These are phyloP conservation scores for Plotosus lineatus DNA, from an alignment of 2,113 vertebrate genomes.

Conservation along the genomic window DNA sequence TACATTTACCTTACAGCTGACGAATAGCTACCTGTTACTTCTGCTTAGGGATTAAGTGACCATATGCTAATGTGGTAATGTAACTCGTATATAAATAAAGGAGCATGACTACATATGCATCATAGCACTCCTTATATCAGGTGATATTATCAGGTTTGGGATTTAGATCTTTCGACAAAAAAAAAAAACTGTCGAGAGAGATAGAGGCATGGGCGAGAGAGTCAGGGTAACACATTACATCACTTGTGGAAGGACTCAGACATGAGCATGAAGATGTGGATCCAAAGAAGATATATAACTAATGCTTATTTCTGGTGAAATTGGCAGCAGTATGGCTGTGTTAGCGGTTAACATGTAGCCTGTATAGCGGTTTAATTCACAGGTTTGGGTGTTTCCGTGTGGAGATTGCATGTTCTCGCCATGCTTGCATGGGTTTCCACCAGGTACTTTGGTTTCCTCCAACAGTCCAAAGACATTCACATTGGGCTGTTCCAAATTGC, in stretches of 20 bases:
- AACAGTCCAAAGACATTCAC: no score
- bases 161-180: not conserved
- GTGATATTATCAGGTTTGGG: not conserved
- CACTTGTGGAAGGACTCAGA: conserved; percentile 2
- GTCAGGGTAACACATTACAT: not conserved
- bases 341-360: no score
- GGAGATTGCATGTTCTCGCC: no score
- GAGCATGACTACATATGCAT: no score
- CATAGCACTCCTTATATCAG: not conserved
- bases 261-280: not conserved
- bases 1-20: not conserved
- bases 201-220: conserved; percentile 21
- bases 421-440: no score
- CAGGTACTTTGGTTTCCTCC: no score
- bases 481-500: no score
- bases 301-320: not conserved
- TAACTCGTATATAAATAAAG: no score
- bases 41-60: not conserved
- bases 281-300: not conserved
- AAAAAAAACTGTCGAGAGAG: not conserved
- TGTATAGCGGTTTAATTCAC: no score
- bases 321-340: no score
- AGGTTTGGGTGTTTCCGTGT: no score
- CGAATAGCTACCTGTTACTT: not conserved
- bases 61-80: no score